Percentiles rank a stretch among this genome's conserved stretches.
These are phyloP conservation scores for Zaprionus obscuricornis DNA, from an alignment of 2,888 invertebrate genomes.

Conservation along the genomic window DNA sequence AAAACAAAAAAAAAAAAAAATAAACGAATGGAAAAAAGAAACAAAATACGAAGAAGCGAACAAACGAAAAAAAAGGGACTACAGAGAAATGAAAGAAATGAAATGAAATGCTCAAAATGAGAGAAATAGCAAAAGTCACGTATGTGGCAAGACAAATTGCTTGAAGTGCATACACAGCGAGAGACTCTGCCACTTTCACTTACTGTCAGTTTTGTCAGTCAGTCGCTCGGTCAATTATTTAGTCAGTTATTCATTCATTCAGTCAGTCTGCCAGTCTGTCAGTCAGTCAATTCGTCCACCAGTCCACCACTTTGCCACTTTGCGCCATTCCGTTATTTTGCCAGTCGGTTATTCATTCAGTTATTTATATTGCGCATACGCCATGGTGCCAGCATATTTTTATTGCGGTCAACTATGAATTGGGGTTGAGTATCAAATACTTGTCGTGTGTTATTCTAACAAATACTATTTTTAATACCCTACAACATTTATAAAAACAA, in stretches of 20 bases:
- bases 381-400: constrained; percentile 58
- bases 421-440: constrained; percentile 41
- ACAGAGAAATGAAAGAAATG: constrained; percentile 14
- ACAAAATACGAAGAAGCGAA: too few relatives aligned
- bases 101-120: constrained; percentile 31
- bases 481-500: too few relatives aligned
- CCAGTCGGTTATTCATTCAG: constrained; percentile 51
- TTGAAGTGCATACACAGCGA: constrained; percentile 56
- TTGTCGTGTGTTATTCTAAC: constrained; percentile 30
- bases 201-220: constrained; percentile 21
- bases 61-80: constrained; percentile 13
- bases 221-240: too few relatives aligned
- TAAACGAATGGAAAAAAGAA: neutral
- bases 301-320: constrained; percentile 8
- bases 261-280: constrained; percentile 4
- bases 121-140: constrained; percentile 64
- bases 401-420: constrained; percentile 66
- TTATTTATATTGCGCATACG: constrained; percentile 78
- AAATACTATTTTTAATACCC: constrained; percentile 22
- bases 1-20: constrained; percentile 7
- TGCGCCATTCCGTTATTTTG: constrained; percentile 8
- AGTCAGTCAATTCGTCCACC: constrained; percentile 12
- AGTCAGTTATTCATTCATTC: constrained; percentile 14
- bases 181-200: constrained; percentile 47
- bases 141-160: constrained; percentile 71